A percentile compares a stretch with the other conserved stretches of the same genome.
phyloP scores from a whole-genome alignment of 2,113 vertebrate species.

The Prionailurus bengalensis region DNA sequence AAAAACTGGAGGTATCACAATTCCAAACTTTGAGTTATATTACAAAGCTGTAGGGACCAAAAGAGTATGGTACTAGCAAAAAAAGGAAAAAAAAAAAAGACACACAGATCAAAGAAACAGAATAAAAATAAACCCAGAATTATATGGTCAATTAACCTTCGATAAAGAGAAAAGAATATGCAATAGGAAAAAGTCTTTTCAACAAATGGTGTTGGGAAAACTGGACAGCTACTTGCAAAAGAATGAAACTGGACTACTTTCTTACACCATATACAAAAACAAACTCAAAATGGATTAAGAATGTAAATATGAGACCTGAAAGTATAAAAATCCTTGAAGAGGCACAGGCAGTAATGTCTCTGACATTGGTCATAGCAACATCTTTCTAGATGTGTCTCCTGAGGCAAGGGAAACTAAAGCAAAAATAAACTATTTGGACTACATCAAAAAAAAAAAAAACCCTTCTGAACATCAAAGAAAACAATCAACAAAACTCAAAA shows the following conservation, averaged over 20 bases:
- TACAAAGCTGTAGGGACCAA: background rate
- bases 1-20: background rate
- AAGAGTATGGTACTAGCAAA: background rate
- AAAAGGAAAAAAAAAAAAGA: background rate
- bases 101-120: background rate
- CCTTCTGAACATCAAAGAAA: background rate
- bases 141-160: background rate
- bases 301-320: background rate
- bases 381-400: background rate
- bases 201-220: background rate
- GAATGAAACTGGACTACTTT: background rate
- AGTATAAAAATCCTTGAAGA: background rate
- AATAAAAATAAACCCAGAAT: background rate
- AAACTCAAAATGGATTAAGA: background rate
- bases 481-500: background rate
- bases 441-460: background rate
- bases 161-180: background rate
- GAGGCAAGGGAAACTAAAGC: background rate
- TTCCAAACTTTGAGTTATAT: background rate
- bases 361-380: background rate
- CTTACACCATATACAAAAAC: background rate
- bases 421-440: background rate
- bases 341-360: background rate
- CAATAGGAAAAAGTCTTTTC: background rate
- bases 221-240: background rate